Base-by-base conservation (phyloP, 2,113 vertebrate genomes). In the Erpornis zantholeuca region DNA sequence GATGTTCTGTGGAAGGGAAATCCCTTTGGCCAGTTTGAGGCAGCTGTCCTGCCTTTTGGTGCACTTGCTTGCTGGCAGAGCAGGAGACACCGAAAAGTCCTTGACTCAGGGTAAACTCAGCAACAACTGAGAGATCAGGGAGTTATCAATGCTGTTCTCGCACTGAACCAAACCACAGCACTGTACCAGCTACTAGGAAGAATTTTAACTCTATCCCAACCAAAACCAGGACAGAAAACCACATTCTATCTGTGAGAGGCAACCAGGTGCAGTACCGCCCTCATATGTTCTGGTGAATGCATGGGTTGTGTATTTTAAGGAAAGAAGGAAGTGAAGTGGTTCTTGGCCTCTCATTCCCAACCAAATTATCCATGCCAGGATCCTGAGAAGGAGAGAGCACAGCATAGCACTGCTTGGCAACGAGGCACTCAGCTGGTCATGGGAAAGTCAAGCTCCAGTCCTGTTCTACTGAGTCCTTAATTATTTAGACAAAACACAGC, bases 341-440 rank as follows among this genome's bases (percentile, higher is more conserved):
- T 94, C 45, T 40, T 80, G 42, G 24, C 6, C 11, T 75, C 82
- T 79, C 49, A 54, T 36, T 10, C 13, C 24, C 47, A 66, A 50
- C 11, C 12, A 42, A 79, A 93, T 45, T 15, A n/a, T 35, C 44
- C 25, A 56, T 0, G 4, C 23, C 63, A 42, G 29, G 61, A 50
- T n/a, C 45, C 19, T 38, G 71, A 79, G 73, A 38, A 81, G 59
- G 36, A 73, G 15, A 75, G 25, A 79, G 28, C 1, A 10, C 27
- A 36, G 12, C 20, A 69, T 2, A 86, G 29, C 54, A 42, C 16
- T 1, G 1, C 50, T 68, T 86, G 66, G 54, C 79, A 92, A 61
- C 0, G 0, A 65, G 42, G 35, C 54, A 69, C 49, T 88, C 0
- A 5, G 29, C 23, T 3, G 2, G 23, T 38, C 82, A 70, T 17